Evolutionary conservation across 2,888 invertebrate genomes (phyloP), one percentile per base, ranked within the genome.

Genomic region (Cenopis cana): DNA sequence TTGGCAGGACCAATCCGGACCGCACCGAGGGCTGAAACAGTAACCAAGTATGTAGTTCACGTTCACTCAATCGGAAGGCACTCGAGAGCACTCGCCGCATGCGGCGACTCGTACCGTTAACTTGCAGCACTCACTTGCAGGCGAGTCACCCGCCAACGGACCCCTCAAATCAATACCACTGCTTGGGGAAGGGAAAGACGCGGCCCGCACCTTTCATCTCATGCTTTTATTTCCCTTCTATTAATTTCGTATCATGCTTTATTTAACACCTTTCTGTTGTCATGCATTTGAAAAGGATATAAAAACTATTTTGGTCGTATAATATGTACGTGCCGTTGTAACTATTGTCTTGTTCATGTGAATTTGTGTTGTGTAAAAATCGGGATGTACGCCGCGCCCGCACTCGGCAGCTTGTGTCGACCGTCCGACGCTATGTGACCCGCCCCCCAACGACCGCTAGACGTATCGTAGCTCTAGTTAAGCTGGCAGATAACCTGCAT

Each of bases 221-320:
- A 82, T 80, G 79, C 79, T 76, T 81, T 80, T 78, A 76, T 76
- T 78, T 84, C 82, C 74, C 79, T 78, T 85, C 77, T 78, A 78
- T 83, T 83, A 75, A 74, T 83, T 78, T 78, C 76, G 74, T 76
- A 86, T 87, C 90, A 87, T 90, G 90, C 90, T 91, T 91, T 74
- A 84, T 88, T 84, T 85, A 77, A 61, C 60, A 67, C 71, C 59
- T 64, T 71, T 73, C 81, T 85, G 80, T 80, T 89, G 86, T 85
- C 81, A 85, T 84, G 90, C 90, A 87, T 75, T 77, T 82, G 80
- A 85, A 81, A 80, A 85, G 81, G 85, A 74, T 76, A 79, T 81
- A 91, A 93, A 93, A 93, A 93, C 93, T 89, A 93, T 93, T 93
- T 93, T 93, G 93, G 93, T 93, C 93, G 93, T 91, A 87, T 90